Percentiles rank a stretch among this genome's conserved stretches.
These are phyloP conservation scores for Sinocyclocheilus anshuiensis DNA, from an alignment of 2,113 vertebrate genomes.

Conservation along the genomic window DNA sequence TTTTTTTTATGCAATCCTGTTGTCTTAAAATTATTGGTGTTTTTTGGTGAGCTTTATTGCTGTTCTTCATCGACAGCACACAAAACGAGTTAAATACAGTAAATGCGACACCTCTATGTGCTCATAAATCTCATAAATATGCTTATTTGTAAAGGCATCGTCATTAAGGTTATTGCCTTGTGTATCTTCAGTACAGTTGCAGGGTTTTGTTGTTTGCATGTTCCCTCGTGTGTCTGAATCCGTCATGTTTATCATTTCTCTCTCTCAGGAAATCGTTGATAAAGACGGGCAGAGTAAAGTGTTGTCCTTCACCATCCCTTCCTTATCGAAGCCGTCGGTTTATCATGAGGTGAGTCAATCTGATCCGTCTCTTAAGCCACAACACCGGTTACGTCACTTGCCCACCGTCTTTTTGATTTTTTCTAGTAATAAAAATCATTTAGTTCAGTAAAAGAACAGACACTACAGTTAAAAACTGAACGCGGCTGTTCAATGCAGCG, in stretches of 20 bases:
- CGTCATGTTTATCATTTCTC: background rate
- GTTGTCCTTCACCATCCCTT: conserved; percentile 93
- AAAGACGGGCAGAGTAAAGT: conserved; percentile 95
- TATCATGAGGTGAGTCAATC: conserved; percentile 90
- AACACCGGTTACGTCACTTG: no score
- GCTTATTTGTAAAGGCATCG: background rate
- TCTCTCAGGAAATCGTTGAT: conserved; percentile 91
- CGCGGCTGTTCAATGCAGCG: no score
- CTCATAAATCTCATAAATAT: background rate
- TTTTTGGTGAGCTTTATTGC: background rate
- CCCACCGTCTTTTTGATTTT: no score
- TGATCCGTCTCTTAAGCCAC: background rate
- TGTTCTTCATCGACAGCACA: background rate
- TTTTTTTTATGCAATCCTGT: background rate
- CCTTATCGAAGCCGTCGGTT: conserved; percentile 94
- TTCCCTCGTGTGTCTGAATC: background rate
- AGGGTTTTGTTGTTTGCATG: background rate
- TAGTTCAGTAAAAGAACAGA: no score
- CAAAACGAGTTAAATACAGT: background rate
- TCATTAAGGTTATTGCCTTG: background rate
- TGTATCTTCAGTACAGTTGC: background rate
- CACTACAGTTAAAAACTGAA: no score
- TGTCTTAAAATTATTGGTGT: background rate
- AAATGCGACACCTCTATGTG: no score
- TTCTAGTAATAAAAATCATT: no score